Evolutionary conservation across 2,888 invertebrate species (phyloP).

Genomic region (Cremastinae sp.): DNA sequence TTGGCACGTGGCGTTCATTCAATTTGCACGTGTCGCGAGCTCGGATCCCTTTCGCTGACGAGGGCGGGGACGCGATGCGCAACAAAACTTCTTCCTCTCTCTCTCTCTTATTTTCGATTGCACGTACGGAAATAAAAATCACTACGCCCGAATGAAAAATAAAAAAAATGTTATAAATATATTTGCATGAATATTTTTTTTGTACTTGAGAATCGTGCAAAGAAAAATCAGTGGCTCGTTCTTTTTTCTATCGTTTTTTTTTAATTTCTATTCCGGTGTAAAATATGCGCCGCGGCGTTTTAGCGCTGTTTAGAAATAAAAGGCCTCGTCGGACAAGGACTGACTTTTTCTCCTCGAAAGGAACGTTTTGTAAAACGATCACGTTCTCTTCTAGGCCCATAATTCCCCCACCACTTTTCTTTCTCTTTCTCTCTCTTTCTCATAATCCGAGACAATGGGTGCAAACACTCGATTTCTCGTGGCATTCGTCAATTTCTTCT

Average conservation of each 20-base stretch:
- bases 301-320: conserved; percentile 54
- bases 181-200: no score
- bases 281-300: conserved; percentile 12
- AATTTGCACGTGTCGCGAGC: conserved; percentile 51
- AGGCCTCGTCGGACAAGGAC: conserved; percentile 50
- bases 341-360: conserved; percentile 37
- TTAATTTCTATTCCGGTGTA: no score
- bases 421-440: conserved; percentile 26
- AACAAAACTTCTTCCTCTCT: conserved; percentile 18
- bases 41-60: conserved; percentile 39
- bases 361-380: conserved; percentile 42
- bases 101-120: conserved; percentile 39
- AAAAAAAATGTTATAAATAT: no score
- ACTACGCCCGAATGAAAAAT: no score
- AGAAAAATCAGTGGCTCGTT: no score
- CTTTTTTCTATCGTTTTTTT: no score
- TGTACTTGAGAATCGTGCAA: no score
- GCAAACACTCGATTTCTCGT: conserved; percentile 27
- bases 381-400: conserved; percentile 25
- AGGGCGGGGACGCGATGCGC: conserved; percentile 34
- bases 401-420: no score
- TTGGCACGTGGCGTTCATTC: conserved; percentile 51
- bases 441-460: conserved; percentile 53
- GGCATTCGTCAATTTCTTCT: conserved; percentile 14
- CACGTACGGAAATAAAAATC: no score